Conservation (phyloP, 2,797 vertebrate genomes). For the Onychomys leucogaster region DNA sequence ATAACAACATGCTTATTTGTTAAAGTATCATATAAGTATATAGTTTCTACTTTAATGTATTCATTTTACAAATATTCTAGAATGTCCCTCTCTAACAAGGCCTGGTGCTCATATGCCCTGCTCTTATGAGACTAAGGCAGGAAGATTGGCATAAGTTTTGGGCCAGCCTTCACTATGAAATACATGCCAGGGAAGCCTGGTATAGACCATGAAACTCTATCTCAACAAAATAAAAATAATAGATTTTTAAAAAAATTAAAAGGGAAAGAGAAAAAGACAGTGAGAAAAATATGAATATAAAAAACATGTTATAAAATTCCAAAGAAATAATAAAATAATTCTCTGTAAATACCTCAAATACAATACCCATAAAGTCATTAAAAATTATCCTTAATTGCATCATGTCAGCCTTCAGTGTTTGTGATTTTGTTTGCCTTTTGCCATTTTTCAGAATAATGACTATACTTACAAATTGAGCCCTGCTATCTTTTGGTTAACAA, state of each 20-base stretch:
- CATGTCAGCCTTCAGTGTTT: not conserved
- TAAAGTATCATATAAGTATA: not conserved
- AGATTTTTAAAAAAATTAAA: not conserved
- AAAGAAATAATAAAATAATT: not conserved
- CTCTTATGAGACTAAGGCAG: not conserved
- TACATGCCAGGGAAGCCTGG: not conserved
- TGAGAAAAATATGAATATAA: not conserved
- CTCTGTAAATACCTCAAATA: not conserved
- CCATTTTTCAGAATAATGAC: slow-evolving; percentile 16
- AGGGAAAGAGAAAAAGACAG: not conserved
- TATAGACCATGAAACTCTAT: not conserved
- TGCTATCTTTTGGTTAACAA: not conserved
- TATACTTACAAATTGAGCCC: not conserved
- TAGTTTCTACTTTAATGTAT: not conserved
- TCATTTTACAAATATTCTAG: not conserved
- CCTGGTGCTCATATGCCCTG: not conserved
- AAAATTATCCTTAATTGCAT: not conserved
- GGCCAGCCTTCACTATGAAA: not conserved
- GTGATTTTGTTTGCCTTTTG: not conserved
- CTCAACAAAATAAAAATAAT: not conserved
- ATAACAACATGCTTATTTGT: not conserved
- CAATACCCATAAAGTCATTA: not conserved
- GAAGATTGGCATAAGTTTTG: not conserved
- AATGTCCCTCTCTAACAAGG: not conserved
- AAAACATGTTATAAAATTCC: not conserved